phyloP scores from a whole-genome alignment of 2,113 vertebrate genomes.

The Chaenocephalus aceratus region DNA sequence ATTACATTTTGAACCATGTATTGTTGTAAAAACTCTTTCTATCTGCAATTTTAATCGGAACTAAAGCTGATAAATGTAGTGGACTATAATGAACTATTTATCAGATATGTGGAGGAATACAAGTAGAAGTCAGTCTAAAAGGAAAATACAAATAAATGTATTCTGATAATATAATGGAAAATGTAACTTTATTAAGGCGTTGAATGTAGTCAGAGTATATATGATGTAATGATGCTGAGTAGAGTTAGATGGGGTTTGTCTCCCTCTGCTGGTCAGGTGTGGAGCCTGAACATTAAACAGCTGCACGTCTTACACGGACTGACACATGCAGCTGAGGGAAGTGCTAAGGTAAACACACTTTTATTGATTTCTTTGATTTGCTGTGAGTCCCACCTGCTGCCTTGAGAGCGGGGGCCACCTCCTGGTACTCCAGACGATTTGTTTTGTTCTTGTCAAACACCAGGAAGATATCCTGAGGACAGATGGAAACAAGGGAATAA shows the following conservation, averaged over 20 bases:
- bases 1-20: not conserved
- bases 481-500: not conserved
- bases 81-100: no score
- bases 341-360: not conserved
- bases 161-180: not conserved
- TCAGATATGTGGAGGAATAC: no score
- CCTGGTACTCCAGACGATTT: slow-evolving; percentile 71
- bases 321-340: not conserved
- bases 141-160: no score
- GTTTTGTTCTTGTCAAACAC: slow-evolving; percentile 77
- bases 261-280: slow-evolving; percentile 43
- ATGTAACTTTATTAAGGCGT: not conserved
- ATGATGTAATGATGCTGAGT: not conserved
- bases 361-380: no score
- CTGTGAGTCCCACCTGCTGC: slow-evolving; percentile 73
- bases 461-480: slow-evolving; percentile 81
- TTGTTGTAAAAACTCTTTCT: not conserved
- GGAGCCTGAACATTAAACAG: not conserved
- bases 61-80: not conserved
- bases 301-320: not conserved
- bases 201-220: not conserved
- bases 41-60: not conserved
- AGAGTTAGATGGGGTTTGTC: not conserved
- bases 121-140: no score
- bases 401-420: slow-evolving; percentile 74